Percentiles rank a stretch among this genome's conserved stretches.
Evolutionary conservation across 2,888 invertebrate genomes (phyloP).

Genomic region (Caenorhabditis imperialis): DNA sequence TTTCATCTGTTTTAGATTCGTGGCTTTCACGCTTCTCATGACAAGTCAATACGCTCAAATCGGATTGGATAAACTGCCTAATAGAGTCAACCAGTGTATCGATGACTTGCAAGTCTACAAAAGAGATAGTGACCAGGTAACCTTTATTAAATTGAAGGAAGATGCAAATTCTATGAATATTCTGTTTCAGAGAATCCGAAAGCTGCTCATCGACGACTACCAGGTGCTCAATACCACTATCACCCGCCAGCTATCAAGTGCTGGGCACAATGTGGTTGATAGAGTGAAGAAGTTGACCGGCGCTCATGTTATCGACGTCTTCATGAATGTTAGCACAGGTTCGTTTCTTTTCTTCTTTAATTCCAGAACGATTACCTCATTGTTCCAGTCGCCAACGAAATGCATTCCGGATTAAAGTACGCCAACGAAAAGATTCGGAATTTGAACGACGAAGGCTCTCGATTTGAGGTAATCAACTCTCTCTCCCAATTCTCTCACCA

Average conservation of each 20-base stretch:
- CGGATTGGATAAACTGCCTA: slow-evolving; percentile 74
- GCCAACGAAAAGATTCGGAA: slow-evolving; percentile 52
- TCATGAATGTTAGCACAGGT: slow-evolving; percentile 65
- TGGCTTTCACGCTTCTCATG: slow-evolving; percentile 72
- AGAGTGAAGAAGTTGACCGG: slow-evolving; percentile 72
- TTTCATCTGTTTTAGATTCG: slow-evolving; percentile 61
- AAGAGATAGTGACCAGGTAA: slow-evolving; percentile 72
- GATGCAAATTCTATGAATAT: too few species aligned
- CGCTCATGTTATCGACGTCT: slow-evolving; percentile 70
- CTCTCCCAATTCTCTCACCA: background rate
- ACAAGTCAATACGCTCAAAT: slow-evolving; percentile 75
- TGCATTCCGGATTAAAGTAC: slow-evolving; percentile 47
- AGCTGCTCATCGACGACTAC: slow-evolving; percentile 74
- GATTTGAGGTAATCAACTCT: slow-evolving; percentile 57
- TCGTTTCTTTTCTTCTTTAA: background rate
- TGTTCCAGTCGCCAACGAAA: slow-evolving; percentile 60
- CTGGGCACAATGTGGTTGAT: slow-evolving; percentile 68
- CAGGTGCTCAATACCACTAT: slow-evolving; percentile 67
- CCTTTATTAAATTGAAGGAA: too few species aligned
- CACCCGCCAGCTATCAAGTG: slow-evolving; percentile 57
- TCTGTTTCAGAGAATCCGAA: slow-evolving; percentile 70
- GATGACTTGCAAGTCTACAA: slow-evolving; percentile 76
- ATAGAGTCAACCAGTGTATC: slow-evolving; percentile 73
- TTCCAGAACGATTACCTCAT: background rate
- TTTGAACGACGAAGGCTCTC: slow-evolving; percentile 59